These are phyloP conservation scores for Decapterus maruadsi DNA, from an alignment of 2,797 vertebrate species.

Conservation along the genomic window DNA sequence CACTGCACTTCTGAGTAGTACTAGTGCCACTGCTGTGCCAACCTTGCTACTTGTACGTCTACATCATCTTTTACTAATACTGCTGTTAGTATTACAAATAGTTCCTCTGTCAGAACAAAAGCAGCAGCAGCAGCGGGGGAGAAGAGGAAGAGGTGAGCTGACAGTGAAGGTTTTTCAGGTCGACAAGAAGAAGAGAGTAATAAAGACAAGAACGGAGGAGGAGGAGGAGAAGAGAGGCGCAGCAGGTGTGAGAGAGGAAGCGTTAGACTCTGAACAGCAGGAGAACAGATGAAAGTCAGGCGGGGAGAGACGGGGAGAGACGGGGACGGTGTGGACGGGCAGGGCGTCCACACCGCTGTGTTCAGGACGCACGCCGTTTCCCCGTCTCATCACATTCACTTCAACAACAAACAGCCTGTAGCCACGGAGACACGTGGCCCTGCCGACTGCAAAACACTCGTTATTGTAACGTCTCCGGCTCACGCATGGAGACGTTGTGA, in stretches of 20 bases:
- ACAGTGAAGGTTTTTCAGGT: slow-evolving; percentile 36
- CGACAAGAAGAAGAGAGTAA: slow-evolving; percentile 12
- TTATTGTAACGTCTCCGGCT: slow-evolving; percentile 21
- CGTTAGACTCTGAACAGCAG: slow-evolving; percentile 30
- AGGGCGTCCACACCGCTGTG: slow-evolving; percentile 31
- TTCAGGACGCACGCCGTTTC: slow-evolving; percentile 33
- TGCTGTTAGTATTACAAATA: slow-evolving; percentile 6
- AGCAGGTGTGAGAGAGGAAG: slow-evolving; percentile 21
- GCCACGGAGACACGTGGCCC: slow-evolving; percentile 19
- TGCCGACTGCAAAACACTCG: slow-evolving; percentile 5
- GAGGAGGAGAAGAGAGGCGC: slow-evolving; percentile 1
- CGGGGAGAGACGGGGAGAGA: neutral
- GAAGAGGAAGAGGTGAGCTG: slow-evolving; percentile 22
- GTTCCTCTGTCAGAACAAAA: slow-evolving; percentile 4
- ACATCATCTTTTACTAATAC: neutral
- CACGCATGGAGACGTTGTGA: neutral
- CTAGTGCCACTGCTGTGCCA: neutral
- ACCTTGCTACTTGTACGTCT: neutral
- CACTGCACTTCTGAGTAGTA: too few relatives aligned
- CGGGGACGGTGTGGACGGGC: neutral
- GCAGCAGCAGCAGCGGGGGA: neutral
- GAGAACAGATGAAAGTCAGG: slow-evolving; percentile 44
- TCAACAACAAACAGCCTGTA: slow-evolving; percentile 49
- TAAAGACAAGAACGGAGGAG: slow-evolving; percentile 8
- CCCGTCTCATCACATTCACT: slow-evolving; percentile 42